These are phyloP conservation scores for Cheilosia variabilis DNA, from an alignment of 2,888 invertebrate genomes.

Conservation along the genomic window DNA sequence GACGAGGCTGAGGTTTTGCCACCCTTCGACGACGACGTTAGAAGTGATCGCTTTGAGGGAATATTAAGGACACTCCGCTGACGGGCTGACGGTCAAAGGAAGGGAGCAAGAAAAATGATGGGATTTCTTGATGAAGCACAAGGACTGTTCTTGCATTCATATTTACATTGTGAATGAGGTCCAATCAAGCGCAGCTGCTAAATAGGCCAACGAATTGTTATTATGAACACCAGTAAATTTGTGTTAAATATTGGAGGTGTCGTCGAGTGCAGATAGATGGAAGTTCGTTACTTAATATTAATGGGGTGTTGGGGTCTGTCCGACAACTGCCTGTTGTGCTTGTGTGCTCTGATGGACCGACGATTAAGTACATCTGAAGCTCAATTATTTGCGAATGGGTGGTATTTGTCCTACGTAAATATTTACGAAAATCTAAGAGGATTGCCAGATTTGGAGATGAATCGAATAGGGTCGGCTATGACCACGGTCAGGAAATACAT, in stretches of 20 bases:
- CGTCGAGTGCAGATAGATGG: conserved; percentile 49
- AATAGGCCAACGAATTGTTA: conserved; percentile 53
- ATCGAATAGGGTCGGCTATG: not conserved
- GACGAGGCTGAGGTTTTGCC: conserved; percentile 37
- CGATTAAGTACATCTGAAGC: not conserved
- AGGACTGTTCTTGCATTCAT: conserved; percentile 44
- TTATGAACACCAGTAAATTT: conserved; percentile 41
- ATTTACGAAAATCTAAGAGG: conserved; percentile 20
- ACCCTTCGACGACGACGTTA: not conserved
- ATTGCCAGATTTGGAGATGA: conserved; percentile 6
- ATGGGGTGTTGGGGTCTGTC: conserved; percentile 29
- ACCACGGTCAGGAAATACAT: not conserved
- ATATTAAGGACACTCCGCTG: conserved; percentile 61
- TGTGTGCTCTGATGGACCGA: not conserved
- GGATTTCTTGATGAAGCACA: conserved; percentile 32
- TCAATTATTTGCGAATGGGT: not conserved
- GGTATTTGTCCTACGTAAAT: conserved; percentile 7
- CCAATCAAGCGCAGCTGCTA: conserved; percentile 66
- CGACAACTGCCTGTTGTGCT: not conserved
- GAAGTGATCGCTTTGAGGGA: conserved; percentile 38
- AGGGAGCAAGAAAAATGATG: conserved; percentile 48
- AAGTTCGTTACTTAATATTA: conserved; percentile 61
- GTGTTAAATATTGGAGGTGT: conserved; percentile 13
- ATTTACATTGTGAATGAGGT: conserved; percentile 66
- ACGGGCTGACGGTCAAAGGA: conserved; percentile 28